Conservation (phyloP, 2,888 invertebrate genomes). For the Cepaea hortensis region DNA sequence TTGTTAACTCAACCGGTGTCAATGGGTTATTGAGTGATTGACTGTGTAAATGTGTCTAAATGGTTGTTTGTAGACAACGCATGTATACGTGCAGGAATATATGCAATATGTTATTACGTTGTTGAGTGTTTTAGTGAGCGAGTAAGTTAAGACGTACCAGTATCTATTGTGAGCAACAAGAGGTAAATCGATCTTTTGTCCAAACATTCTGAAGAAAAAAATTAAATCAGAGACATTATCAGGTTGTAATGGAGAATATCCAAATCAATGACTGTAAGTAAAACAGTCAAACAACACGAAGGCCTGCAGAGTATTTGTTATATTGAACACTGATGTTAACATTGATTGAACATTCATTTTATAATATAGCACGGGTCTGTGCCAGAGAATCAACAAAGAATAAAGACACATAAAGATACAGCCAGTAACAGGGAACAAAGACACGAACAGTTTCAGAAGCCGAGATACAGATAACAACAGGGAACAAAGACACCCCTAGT, state of each 20-base stretch:
- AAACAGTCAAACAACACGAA: not conserved
- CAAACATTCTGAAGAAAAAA: constrained; percentile 55
- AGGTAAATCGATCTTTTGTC: constrained; percentile 50
- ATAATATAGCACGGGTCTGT: not conserved
- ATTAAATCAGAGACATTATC: not conserved
- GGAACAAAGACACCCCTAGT: too few relatives aligned
- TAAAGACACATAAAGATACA: not conserved
- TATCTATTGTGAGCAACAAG: constrained; percentile 53
- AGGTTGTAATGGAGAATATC: not conserved
- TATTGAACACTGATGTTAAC: not conserved
- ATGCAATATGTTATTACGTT: too few relatives aligned
- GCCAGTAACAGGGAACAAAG: not conserved
- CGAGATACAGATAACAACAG: not conserved
- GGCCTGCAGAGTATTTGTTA: not conserved
- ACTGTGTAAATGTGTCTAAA: too few relatives aligned
- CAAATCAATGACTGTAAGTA: not conserved
- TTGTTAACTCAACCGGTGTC: too few relatives aligned
- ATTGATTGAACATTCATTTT: not conserved
- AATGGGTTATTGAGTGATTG: too few relatives aligned
- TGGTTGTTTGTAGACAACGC: too few relatives aligned
- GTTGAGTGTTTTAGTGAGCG: too few relatives aligned
- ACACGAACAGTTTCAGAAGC: constrained; percentile 2
- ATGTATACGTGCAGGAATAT: too few relatives aligned
- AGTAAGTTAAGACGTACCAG: constrained; percentile 46
- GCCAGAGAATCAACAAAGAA: not conserved